These are phyloP conservation scores for Solea senegalensis DNA, from an alignment of 2,113 vertebrate genomes.

Conservation along the genomic window DNA sequence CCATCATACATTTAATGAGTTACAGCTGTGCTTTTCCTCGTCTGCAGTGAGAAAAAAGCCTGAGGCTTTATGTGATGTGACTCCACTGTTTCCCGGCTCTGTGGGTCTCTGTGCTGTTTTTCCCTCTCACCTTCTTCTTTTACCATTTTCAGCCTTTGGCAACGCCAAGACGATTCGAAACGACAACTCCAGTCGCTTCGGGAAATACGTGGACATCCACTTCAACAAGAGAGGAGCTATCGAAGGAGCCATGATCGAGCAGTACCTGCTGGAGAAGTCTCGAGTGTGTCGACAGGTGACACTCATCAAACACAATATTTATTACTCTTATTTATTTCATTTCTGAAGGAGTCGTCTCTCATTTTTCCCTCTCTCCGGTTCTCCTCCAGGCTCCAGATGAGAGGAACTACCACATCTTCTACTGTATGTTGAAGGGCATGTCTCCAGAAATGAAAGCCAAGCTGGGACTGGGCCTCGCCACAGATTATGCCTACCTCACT, in stretches of 20 bases:
- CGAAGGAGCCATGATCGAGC: constrained; percentile 78
- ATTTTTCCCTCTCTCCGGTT: background rate
- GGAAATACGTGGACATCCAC: constrained; percentile 78
- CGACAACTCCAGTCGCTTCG: constrained; percentile 79
- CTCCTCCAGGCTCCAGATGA: constrained; percentile 87
- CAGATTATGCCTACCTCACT: constrained; percentile 93
- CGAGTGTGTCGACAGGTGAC: constrained; percentile 77
- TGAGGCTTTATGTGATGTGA: no score
- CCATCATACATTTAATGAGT: no score
- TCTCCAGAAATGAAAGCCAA: constrained; percentile 89
- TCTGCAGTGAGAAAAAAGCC: no score
- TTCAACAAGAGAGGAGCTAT: constrained; percentile 79
- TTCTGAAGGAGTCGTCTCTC: no score
- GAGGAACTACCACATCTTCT: constrained; percentile 97
- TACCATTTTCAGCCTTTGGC: constrained; percentile 65
- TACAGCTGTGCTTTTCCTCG: no score
- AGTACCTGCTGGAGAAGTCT: constrained; percentile 81
- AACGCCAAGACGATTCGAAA: constrained; percentile 80
- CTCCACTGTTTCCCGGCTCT: no score
- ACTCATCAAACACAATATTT: background rate
- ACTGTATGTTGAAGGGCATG: constrained; percentile 98
- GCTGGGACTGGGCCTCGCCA: constrained; percentile 89
- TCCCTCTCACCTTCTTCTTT: no score
- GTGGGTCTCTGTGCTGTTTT: no score
- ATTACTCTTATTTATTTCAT: no score